Conservation (phyloP, 2,888 invertebrate species). For the Ennomos quercinarius region DNA sequence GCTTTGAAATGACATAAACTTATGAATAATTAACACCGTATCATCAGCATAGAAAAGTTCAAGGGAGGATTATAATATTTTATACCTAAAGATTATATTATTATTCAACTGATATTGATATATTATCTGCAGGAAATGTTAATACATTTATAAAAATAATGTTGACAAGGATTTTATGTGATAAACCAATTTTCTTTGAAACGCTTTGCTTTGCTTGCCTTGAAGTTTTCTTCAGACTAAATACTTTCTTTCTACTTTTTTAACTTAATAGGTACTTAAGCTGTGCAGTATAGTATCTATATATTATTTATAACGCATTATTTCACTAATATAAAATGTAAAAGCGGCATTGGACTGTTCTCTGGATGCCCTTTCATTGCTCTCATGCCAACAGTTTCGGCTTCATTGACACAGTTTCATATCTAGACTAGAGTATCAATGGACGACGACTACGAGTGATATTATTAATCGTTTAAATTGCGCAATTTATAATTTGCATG, state of each 20-base stretch:
- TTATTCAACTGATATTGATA: slow-evolving; percentile 4
- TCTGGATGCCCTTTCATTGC: slow-evolving; percentile 60
- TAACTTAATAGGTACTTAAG: too few relatives aligned
- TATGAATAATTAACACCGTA: slow-evolving; percentile 48
- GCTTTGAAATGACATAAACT: slow-evolving; percentile 44
- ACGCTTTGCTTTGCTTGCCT: slow-evolving; percentile 11
- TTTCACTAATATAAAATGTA: slow-evolving; percentile 22
- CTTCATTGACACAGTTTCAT: slow-evolving; percentile 70
- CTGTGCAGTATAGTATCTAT: too few relatives aligned
- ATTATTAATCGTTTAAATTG: slow-evolving; percentile 46
- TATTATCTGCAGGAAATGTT: slow-evolving; percentile 20
- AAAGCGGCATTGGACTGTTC: slow-evolving; percentile 57
- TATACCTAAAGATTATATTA: slow-evolving; percentile 6
- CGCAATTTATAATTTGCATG: slow-evolving; percentile 46
- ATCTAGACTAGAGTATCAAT: slow-evolving; percentile 35
- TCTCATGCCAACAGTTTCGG: slow-evolving; percentile 60
- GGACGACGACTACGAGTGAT: slow-evolving; percentile 34
- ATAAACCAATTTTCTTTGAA: slow-evolving; percentile 20
- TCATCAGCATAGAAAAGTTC: slow-evolving; percentile 54
- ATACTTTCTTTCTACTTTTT: too few relatives aligned
- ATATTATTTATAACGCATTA: slow-evolving; percentile 1
- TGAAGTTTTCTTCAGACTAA: too few relatives aligned
- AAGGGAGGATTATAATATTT: slow-evolving; percentile 49
- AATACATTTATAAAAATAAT: slow-evolving; percentile 9
- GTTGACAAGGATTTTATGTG: slow-evolving; percentile 13